Base-by-base conservation (phyloP, 1,140 invertebrate species). In the Saxidomus purpurata region DNA sequence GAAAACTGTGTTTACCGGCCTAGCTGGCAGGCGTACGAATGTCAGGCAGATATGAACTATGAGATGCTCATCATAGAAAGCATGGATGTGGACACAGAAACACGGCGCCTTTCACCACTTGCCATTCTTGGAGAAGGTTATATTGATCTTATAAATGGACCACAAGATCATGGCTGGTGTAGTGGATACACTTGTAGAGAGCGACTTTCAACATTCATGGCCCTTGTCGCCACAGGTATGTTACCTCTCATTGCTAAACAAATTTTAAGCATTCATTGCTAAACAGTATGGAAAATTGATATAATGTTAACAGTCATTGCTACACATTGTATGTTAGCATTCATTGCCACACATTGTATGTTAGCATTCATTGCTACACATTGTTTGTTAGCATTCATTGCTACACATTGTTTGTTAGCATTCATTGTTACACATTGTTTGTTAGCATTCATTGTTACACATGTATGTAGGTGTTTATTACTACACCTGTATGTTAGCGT, bases 91-190 rank as follows among this genome's bases (percentile, higher is more conserved):
- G 95, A 96, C 88, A 95, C 95, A 34, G 95, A 95, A 79, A 94
- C 93, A 22, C 89, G 95, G 15, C 84, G 95, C 9, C 67, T 96
- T 0, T 95, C 95, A 4, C 95, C 95, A 0, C 91, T 96, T 0
- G 95, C 95, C 25, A 74, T 96, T 6, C 31, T 93, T 4, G 88
- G 91, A 67, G 92, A 95, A 31, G 93, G 91, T 6, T 95, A 95
- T 77, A 82, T 96, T 36, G 95, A 96, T 84, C 93, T 96, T 17
- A 93, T 96, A 13, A 96, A 96, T 85, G 95, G 95, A 11, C 95
- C 95, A 22, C 93, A 94, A 92, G 95, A 95, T 85, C 87, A 43
- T 91, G 91, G 86, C 22, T 88, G 76, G 86, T 88, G 86, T 55
- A 81, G 47, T 28, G 77, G 95, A 13, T 96, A 96, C 74, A 95